Percentiles rank a stretch among this genome's conserved stretches.
Evolutionary conservation across 2,888 invertebrate species (phyloP).

Genomic region (Gnatocerus cornutus): DNA sequence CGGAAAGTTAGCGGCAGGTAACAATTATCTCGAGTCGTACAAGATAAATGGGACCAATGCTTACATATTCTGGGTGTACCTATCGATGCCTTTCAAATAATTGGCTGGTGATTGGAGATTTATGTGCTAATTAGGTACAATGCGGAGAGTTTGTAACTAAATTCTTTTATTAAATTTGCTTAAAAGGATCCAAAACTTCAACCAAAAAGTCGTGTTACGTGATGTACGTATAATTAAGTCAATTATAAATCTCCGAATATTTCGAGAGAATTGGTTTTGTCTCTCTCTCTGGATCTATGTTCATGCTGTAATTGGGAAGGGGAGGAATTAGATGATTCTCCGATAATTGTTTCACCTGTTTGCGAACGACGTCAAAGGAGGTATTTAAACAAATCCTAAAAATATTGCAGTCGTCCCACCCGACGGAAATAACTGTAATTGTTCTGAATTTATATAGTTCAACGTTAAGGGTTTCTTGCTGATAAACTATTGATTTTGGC

Average conservation of each 20-base stretch:
- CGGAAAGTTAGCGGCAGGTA: slow-evolving; percentile 26
- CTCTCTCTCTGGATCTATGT: slow-evolving; percentile 4
- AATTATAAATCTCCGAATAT: slow-evolving; percentile 31
- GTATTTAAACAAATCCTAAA: no score
- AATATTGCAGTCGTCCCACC: no score
- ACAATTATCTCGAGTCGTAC: slow-evolving; percentile 20
- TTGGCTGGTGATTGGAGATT: slow-evolving; percentile 5
- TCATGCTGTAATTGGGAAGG: slow-evolving; percentile 16
- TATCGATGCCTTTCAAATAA: not conserved
- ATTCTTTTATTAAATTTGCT: not conserved
- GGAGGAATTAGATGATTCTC: slow-evolving; percentile 12
- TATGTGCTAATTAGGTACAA: slow-evolving; percentile 2
- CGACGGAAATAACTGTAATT: no score
- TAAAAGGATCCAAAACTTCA: not conserved
- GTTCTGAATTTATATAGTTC: no score
- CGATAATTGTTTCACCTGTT: slow-evolving; percentile 16
- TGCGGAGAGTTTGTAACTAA: not conserved
- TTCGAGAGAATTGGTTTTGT: slow-evolving; percentile 19
- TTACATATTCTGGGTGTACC: slow-evolving; percentile 18
- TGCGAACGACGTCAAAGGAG: not conserved
- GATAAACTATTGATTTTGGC: no score
- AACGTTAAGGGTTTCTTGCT: no score
- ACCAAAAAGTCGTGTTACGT: slow-evolving; percentile 9
- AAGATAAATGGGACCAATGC: slow-evolving; percentile 34
- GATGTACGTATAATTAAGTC: slow-evolving; percentile 24